Base-by-base conservation (phyloP, 1,140 invertebrate species). In the Pseudomyrmex sp. region DNA sequence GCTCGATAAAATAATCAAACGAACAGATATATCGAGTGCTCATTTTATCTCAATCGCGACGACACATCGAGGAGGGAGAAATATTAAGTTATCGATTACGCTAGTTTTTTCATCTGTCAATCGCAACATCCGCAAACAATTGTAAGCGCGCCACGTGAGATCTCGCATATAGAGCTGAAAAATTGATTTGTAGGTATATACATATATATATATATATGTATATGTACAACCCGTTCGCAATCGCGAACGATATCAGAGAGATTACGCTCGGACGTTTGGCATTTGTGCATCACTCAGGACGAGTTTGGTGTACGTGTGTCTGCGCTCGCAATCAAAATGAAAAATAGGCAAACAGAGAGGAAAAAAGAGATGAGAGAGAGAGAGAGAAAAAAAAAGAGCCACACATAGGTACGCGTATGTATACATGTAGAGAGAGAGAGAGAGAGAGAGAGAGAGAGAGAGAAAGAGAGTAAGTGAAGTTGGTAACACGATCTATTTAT, bases 271-370 rank as follows among this genome's bases (percentile, higher is more conserved):
- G 83, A 88, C 83, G 83, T 88, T 88, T 77, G 66, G 72, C 79
- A 63, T 82, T 82, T 76, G 66, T 83, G 70, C 58, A 83, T 75
- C 56, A 52, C 73, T 83, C 44, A 54, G 58, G 46, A 76, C 70
- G 62, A 75, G 83, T 88, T 82, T 88, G 50, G 44, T 88, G 86
- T 77, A 83, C 68, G 86, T 88, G 83, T 85, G 52, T 85, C 61
- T 77, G 76, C 83, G 70, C 59, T 82, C 83, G 59, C 44, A 80
- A 52, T 69, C 13, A 52, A 73, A 80, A 72, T 61, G 35, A 35
- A 35, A 35, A 35, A 35, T 50, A 82, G 82, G 62, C 8, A 56
- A 56, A 79, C 46, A 20, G 44, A 62, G 9, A 63, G 54, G 50
- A 83, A 9, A 79, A 46, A 44, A 82, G 18, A 54, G 59, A 35